phyloP scores from a whole-genome alignment of 1,140 invertebrate genomes.

The Lamellibrachia luymesi region DNA sequence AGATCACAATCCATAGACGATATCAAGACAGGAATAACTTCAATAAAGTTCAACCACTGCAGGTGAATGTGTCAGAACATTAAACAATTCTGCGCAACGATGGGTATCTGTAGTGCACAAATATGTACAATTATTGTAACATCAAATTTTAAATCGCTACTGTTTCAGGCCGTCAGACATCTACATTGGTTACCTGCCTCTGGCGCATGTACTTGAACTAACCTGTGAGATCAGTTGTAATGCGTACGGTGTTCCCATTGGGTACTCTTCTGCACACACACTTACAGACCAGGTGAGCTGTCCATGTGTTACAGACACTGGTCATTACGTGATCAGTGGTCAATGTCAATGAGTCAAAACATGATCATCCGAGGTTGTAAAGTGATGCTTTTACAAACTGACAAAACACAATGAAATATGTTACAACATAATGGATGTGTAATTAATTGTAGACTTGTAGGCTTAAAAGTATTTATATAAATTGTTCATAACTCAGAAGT shows the following conservation, averaged over 20 bases:
- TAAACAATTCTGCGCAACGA: background rate
- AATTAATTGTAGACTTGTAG: too few relatives aligned
- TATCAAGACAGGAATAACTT: background rate
- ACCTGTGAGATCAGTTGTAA: slow-evolving; percentile 66
- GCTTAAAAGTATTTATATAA: too few relatives aligned
- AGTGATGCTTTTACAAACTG: too few relatives aligned
- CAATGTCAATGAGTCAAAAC: too few relatives aligned
- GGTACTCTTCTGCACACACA: slow-evolving; percentile 92
- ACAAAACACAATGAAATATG: too few relatives aligned
- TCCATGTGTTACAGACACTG: background rate
- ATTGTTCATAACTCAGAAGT: too few relatives aligned
- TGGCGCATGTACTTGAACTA: slow-evolving; percentile 96
- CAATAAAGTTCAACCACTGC: background rate
- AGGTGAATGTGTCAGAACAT: background rate
- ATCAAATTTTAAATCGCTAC: slow-evolving; percentile 85
- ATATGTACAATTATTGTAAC: slow-evolving; percentile 59
- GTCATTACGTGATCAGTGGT: too few relatives aligned
- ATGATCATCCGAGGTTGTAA: too few relatives aligned
- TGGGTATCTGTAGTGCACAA: background rate
- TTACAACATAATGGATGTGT: too few relatives aligned
- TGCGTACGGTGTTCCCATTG: slow-evolving; percentile 82
- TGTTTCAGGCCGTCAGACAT: slow-evolving; percentile 81
- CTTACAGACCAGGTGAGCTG: slow-evolving; percentile 77
- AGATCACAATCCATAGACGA: too few relatives aligned
- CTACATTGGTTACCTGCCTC: slow-evolving; percentile 91